phyloP scores from a whole-genome alignment of 2,113 vertebrate genomes.

The Centropus unirufus region DNA sequence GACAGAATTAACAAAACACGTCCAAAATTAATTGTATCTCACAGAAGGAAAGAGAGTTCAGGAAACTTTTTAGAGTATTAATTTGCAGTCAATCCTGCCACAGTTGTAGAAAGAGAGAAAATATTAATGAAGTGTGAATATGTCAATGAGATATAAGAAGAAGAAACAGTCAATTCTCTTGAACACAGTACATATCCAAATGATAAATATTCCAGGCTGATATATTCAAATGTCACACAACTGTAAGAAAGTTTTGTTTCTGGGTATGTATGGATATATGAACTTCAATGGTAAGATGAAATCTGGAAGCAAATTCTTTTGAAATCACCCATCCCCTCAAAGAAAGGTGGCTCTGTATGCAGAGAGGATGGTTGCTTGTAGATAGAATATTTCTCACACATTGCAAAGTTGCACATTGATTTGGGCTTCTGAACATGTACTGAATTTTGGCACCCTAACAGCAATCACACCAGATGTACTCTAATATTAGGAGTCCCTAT shows the following conservation, averaged over 20 bases:
- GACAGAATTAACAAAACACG: conserved; percentile 36
- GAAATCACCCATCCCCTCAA: background rate
- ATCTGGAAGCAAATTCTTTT: background rate
- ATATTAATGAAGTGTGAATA: background rate
- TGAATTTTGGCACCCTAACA: background rate
- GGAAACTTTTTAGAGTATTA: conserved; percentile 1
- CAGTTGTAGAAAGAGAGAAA: background rate
- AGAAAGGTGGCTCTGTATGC: background rate
- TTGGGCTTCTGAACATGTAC: background rate
- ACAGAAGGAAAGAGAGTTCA: background rate
- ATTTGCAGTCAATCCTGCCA: background rate
- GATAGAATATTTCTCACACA: background rate
- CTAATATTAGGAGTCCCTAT: background rate
- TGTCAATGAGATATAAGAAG: background rate
- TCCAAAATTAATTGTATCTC: conserved; percentile 33
- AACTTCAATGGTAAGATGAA: background rate
- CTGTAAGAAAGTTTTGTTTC: background rate
- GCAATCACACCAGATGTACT: background rate
- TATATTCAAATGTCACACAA: background rate
- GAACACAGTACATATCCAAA: background rate
- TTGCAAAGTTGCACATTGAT: background rate
- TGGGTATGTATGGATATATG: rapidly evolving
- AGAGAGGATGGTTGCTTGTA: background rate
- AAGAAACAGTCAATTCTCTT: background rate
- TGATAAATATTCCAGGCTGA: background rate